Base-by-base conservation (phyloP, 1,140 invertebrate species). In the Ceratina japonica region DNA sequence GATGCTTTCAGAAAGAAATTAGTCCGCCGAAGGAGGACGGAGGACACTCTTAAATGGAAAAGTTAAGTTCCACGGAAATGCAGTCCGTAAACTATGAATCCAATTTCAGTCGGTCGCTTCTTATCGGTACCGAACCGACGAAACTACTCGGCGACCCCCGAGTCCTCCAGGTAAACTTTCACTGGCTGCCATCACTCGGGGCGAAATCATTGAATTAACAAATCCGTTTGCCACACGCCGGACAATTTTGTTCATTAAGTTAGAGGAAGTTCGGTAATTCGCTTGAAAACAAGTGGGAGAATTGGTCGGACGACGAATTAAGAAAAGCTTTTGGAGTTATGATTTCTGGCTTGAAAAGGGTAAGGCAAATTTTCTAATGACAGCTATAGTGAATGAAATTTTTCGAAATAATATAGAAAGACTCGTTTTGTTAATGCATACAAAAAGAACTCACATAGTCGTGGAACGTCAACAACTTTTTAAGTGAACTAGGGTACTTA, bases 71-170 rank as follows among this genome's bases (percentile, higher is more conserved):
- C n/a, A 59, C 52, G 70, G 44, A 59, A 79, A 74, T 4, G 76
- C 61, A 74, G 61, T 79, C 76, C 65, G 76, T 79, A 79, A 79
- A 79, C 76, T 79, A 65, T 79, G 76, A 79, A 79, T 79, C 76
- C 70, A 79, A 79, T 79, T 79, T 79, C 58, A 79, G 76, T 18
- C 76, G 44, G 22, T 73, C 31, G 70, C 76, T 65, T 65, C 76
- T 79, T 79, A 79, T 79, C 76, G 52, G 76, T 65, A 52, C 37
- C 70, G 61, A 65, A 79, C 76, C 37, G 70, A 18, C 51, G 76
- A 44, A 74, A 79, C 62, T 64, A 20, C 27, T 13, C n/a, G 74
- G 44, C 69, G 51, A 31, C 27, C 27, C 27, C 27, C 4, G 27
- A 31, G 15, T 3, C 16, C 22, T 22, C 13, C 56, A 54, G n/a